phyloP scores from a whole-genome alignment of 2,113 vertebrate species.

The Leuciscus idus region DNA sequence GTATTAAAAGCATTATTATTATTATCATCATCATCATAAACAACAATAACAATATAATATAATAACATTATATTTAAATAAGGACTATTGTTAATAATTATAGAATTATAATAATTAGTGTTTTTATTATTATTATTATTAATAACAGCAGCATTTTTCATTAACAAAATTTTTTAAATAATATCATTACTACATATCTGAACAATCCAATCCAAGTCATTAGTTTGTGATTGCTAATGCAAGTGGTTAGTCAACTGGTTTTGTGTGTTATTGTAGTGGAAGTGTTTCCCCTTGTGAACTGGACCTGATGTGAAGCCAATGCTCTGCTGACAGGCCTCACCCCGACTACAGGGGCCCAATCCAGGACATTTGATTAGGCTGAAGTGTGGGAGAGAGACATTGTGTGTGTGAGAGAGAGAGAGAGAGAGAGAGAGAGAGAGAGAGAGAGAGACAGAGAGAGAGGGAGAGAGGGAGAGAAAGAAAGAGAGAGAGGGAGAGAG shows the following conservation, averaged over 20 bases:
- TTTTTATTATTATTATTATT: background rate
- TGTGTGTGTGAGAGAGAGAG: conserved; percentile 30
- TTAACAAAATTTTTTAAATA: background rate
- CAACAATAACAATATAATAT: no score
- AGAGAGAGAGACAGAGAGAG: no score
- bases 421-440: no score
- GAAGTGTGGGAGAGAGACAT: conserved; percentile 5
- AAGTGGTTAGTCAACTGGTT: conserved; percentile 10
- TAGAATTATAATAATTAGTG: background rate
- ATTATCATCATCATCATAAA: no score
- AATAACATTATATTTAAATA: no score
- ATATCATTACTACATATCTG: no score
- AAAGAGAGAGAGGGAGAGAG: background rate
- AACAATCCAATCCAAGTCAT: no score
- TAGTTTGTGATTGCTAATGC: no score
- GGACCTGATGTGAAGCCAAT: conserved; percentile 75
- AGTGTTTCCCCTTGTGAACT: conserved; percentile 69
- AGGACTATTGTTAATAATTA: no score
- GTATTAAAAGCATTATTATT: no score
- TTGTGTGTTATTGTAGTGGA: conserved; percentile 84
- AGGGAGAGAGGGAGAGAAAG: background rate
- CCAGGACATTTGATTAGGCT: conserved; percentile 59
- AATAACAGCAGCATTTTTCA: background rate
- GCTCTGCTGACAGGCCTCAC: conserved; percentile 67
- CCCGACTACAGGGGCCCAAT: conserved; percentile 49